Conservation (phyloP, 2,888 invertebrate species). For the Ophraella communa region DNA sequence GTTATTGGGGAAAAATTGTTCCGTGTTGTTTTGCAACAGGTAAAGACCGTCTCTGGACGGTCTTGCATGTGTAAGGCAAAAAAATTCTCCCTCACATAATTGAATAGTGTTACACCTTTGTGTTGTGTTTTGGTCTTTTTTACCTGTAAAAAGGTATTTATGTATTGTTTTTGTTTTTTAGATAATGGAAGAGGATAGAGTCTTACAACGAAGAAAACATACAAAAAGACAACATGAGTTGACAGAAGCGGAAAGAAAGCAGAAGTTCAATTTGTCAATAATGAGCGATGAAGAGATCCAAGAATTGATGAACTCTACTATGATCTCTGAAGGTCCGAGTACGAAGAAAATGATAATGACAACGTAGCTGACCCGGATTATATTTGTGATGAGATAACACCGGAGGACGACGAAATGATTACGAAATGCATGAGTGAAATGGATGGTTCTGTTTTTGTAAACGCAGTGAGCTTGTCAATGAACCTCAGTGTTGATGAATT, state of each 20-base stretch:
- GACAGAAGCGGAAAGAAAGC: background rate
- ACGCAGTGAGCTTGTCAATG: too few species aligned
- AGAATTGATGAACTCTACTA: background rate
- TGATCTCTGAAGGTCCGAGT: background rate
- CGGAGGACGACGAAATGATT: too few species aligned
- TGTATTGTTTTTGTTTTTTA: background rate
- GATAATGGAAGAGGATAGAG: background rate
- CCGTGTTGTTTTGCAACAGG: too few species aligned
- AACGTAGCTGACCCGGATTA: background rate
- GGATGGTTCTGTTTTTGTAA: too few species aligned
- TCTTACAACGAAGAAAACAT: background rate
- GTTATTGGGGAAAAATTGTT: too few species aligned
- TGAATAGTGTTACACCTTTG: background rate
- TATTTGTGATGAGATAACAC: too few species aligned
- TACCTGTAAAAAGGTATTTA: background rate
- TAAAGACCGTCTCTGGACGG: too few species aligned
- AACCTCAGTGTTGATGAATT: too few species aligned
- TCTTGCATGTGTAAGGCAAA: too few species aligned
- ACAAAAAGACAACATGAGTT: background rate
- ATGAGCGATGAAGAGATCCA: background rate
- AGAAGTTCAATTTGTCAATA: background rate
- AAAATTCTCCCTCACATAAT: too few species aligned
- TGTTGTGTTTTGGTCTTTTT: background rate
- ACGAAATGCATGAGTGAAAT: too few species aligned
- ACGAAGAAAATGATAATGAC: too few species aligned